Base-by-base conservation (phyloP, 2,888 invertebrate genomes). In the Erpobdella octoculata region DNA sequence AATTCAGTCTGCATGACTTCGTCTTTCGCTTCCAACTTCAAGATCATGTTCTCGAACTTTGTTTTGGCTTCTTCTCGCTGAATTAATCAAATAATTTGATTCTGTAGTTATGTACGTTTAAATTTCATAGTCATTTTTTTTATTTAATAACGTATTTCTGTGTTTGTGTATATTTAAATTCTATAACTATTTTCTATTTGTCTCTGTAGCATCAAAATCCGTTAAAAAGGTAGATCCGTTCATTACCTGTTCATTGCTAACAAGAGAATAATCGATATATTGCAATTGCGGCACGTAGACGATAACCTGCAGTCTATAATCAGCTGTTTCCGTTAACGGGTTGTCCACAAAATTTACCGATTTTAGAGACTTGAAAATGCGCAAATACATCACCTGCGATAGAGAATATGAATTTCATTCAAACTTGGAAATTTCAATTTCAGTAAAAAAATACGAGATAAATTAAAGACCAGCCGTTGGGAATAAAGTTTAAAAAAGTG, bases 251-350 rank as follows among this genome's bases (percentile, higher is more conserved):
- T 31, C 69, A n/a, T 28, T 35, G 33, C 53, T 69, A 33, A 93
- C 84, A 73, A 88, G 86, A 78, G 87, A 87, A 79, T 91, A 91
- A 79, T 90, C 89, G 71, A 90, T 86, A 80, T 90, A 91, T 0
- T 88, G 86, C 12, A 91, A 84, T 78, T 87, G 87, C 0, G 89
- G 88, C 6, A 93, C 84, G 75, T 90, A 88, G 0, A 90, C 89
- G 59, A 88, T 87, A 0, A 91, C 84, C 78, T 89, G 89, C n/a
- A 86, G 84, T 71, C 88, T 86, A 73, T 91, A 89, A 79, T 88
- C 86, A 0, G 86, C 83, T 2, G 62, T 66, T 37, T 87, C 77
- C 61, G 89, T 86, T 78, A 92, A 89, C 3, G 92, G 91, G 84
- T 94, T 94, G 1, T 89, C 91, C 72, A 75, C 78, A 53, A 83